Percentiles rank a stretch among this genome's conserved stretches.
phyloP scores from a whole-genome alignment of 37 sponge, comb jelly and placozoan genomes.

The Aplysina aerophoba region DNA sequence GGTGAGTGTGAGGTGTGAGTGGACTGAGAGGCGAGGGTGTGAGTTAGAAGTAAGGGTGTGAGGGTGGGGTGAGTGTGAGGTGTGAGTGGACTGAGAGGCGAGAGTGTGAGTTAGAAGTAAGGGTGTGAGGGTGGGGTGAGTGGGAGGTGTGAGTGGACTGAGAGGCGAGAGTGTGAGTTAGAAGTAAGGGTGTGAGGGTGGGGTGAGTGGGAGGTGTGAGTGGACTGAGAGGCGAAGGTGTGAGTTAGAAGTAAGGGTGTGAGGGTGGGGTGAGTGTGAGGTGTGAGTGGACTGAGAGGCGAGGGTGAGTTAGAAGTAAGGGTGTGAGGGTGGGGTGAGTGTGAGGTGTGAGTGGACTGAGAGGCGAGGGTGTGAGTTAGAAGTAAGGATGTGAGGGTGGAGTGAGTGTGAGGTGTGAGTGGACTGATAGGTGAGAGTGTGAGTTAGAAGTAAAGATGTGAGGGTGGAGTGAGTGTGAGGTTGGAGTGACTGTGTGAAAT shows the following conservation, averaged over 20 bases:
- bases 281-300: background rate
- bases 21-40: background rate
- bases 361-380: too few relatives aligned
- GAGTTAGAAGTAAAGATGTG: too few relatives aligned
- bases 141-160: background rate
- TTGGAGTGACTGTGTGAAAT: too few relatives aligned
- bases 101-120: too few relatives aligned
- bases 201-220: background rate
- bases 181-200: too few relatives aligned
- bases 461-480: slow-evolving; percentile 5
- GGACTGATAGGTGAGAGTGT: background rate
- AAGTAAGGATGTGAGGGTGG: too few relatives aligned
- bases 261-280: background rate
- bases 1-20: background rate
- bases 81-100: too few relatives aligned
- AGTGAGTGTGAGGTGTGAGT: background rate
- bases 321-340: slow-evolving; percentile 4
- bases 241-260: too few relatives aligned
- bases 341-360: background rate
- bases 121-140: too few relatives aligned
- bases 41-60: too few relatives aligned
- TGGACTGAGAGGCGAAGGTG: too few relatives aligned
- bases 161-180: background rate
- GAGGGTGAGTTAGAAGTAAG: background rate
- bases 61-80: slow-evolving; percentile 10